Percentiles rank a stretch among this genome's conserved stretches.
phyloP scores from a whole-genome alignment of 1,140 invertebrate species.

The Ladona fulva region DNA sequence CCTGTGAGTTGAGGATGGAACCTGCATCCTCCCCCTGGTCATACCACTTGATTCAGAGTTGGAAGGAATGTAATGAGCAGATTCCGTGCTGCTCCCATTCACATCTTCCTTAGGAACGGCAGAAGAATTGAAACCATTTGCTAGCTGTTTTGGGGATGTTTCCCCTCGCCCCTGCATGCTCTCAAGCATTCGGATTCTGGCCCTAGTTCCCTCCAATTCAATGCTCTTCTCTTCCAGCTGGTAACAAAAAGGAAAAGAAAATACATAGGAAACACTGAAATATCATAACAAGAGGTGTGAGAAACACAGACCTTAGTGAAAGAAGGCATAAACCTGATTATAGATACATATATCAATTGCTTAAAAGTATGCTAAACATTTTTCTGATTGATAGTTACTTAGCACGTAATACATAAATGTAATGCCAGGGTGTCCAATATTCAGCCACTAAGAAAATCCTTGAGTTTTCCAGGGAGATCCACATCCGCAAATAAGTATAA shows the following conservation, averaged over 20 bases:
- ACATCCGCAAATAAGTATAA: no score
- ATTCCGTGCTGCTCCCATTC: slow-evolving; percentile 46
- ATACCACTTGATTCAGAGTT: slow-evolving; percentile 27
- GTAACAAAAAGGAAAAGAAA: slow-evolving; percentile 20
- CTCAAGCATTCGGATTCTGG: slow-evolving; percentile 60
- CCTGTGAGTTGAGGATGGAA: background rate
- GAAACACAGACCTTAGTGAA: no score
- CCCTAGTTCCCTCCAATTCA: slow-evolving; percentile 68
- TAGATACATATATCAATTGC: no score
- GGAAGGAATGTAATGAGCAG: slow-evolving; percentile 46
- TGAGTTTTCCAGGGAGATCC: no score
- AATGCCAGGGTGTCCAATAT: no score
- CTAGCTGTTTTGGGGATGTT: slow-evolving; percentile 25
- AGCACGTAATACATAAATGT: no score
- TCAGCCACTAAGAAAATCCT: no score
- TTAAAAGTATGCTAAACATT: no score
- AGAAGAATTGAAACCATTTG: background rate
- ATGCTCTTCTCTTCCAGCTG: slow-evolving; percentile 72
- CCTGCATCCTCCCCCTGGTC: background rate
- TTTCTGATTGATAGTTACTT: no score
- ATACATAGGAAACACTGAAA: no score
- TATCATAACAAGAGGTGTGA: no score
- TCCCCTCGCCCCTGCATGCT: slow-evolving; percentile 25
- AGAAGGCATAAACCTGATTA: no score
- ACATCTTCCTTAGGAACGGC: slow-evolving; percentile 36